phyloP scores from a whole-genome alignment of 1,140 invertebrate genomes.

The Drosophila pallidifrons region DNA sequence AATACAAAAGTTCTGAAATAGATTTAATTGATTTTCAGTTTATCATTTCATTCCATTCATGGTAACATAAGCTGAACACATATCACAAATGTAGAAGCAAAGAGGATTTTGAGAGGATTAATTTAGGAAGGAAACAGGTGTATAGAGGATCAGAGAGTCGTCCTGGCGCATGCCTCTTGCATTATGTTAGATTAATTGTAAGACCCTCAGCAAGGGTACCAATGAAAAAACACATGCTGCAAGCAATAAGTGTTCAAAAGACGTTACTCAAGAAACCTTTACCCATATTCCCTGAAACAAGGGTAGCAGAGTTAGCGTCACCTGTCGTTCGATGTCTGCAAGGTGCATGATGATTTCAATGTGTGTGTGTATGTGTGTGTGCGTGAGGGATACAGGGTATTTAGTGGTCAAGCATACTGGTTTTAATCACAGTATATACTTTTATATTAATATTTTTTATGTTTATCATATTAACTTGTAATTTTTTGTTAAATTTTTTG shows the following conservation, averaged over 20 bases:
- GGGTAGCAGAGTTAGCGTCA: constrained; percentile 5
- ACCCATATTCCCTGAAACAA: constrained; percentile 1
- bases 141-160: background rate
- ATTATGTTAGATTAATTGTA: background rate
- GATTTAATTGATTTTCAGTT: no score
- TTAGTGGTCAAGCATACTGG: no score
- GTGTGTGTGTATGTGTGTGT: background rate
- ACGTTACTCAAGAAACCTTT: constrained; percentile 14
- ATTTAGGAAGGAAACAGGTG: background rate
- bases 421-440: no score
- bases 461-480: no score
- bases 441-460: no score
- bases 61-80: no score
- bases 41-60: no score
- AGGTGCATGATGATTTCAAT: background rate
- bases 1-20: no score
- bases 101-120: background rate
- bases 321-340: constrained; percentile 4
- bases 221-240: background rate
- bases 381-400: background rate
- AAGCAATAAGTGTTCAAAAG: background rate
- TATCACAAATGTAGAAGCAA: no score
- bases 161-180: background rate
- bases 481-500: no score
- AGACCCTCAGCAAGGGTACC: constrained; percentile 1